A percentile compares a stretch with the other conserved stretches of the same genome.
These are phyloP conservation scores for Synaphobranchus kaupii DNA, from an alignment of 2,797 vertebrate species.

Conservation along the genomic window DNA sequence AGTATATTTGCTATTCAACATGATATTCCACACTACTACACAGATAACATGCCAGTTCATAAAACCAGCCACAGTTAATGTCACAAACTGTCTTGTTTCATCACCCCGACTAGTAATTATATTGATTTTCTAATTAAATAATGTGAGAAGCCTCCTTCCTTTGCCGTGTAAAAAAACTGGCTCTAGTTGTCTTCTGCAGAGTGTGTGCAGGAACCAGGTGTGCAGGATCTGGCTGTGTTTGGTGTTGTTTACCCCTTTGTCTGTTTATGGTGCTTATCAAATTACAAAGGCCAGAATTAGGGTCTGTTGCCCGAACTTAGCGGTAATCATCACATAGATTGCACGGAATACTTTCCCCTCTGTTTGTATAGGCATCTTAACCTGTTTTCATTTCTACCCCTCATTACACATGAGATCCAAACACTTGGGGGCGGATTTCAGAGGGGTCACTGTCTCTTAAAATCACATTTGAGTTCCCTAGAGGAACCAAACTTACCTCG, in stretches of 20 bases:
- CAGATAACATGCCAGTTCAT: not conserved
- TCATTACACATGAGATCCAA: conserved; percentile 54
- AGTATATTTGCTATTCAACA: not conserved
- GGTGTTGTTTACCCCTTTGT: conserved; percentile 11
- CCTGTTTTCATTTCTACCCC: conserved; percentile 54
- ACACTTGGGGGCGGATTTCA: conserved; percentile 41
- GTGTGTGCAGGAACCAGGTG: conserved; percentile 10
- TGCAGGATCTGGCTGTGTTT: not conserved
- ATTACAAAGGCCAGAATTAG: conserved; percentile 28
- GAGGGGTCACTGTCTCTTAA: conserved; percentile 33
- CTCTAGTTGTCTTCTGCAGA: not conserved
- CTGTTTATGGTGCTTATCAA: conserved; percentile 26
- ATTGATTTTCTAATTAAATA: not conserved
- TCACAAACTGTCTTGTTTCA: not conserved
- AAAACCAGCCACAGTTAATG: not conserved
- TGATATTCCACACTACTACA: not conserved
- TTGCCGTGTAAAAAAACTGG: not conserved
- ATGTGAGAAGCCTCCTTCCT: not conserved
- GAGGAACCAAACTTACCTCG: not conserved
- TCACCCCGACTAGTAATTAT: not conserved
- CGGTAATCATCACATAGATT: conserved; percentile 24
- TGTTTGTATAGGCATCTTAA: conserved; percentile 48
- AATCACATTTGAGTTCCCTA: not conserved
- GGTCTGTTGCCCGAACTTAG: conserved; percentile 18
- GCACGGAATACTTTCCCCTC: conserved; percentile 36